Evolutionary conservation across 2,888 invertebrate species (phyloP).

Genomic region (Hirudinaria manillensis): DNA sequence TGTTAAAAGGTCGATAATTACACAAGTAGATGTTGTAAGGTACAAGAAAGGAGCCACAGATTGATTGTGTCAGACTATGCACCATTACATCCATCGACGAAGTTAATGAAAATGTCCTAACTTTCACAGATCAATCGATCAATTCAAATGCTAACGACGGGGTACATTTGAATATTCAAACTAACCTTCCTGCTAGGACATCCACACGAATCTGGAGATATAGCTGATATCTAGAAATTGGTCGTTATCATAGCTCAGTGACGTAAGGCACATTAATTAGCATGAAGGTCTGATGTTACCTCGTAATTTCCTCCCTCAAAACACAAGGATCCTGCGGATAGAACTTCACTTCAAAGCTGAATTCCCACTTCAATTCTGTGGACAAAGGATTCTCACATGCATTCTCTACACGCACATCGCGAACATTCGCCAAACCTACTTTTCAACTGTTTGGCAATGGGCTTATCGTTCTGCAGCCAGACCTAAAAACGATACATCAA

Average conservation of each 20-base stretch:
- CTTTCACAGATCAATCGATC: too few species aligned
- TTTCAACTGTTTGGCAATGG: slow-evolving; percentile 29
- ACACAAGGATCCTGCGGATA: slow-evolving; percentile 96
- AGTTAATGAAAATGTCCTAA: too few species aligned
- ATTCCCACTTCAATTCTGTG: slow-evolving; percentile 63
- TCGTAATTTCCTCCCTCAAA: slow-evolving; percentile 64
- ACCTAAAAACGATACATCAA: slow-evolving; percentile 18
- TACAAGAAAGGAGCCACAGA: too few species aligned
- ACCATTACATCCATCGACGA: too few species aligned
- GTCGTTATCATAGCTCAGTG: background rate
- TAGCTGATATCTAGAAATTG: slow-evolving; percentile 69
- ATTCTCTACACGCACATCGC: too few species aligned
- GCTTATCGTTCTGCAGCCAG: slow-evolving; percentile 30
- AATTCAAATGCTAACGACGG: too few species aligned
- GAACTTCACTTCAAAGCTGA: slow-evolving; percentile 94
- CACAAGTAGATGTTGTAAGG: too few species aligned
- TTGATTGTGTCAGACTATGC: too few species aligned
- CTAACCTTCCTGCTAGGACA: slow-evolving; percentile 60
- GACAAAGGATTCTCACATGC: background rate
- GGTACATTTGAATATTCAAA: slow-evolving; percentile 29
- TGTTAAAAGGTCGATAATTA: too few species aligned
- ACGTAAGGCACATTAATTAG: background rate
- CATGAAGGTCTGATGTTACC: slow-evolving; percentile 40
- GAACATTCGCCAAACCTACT: slow-evolving; percentile 20
- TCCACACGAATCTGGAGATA: slow-evolving; percentile 83